Conservation (phyloP, 37 sponge, comb jelly and placozoan genomes). For the Beroe ovata region DNA sequence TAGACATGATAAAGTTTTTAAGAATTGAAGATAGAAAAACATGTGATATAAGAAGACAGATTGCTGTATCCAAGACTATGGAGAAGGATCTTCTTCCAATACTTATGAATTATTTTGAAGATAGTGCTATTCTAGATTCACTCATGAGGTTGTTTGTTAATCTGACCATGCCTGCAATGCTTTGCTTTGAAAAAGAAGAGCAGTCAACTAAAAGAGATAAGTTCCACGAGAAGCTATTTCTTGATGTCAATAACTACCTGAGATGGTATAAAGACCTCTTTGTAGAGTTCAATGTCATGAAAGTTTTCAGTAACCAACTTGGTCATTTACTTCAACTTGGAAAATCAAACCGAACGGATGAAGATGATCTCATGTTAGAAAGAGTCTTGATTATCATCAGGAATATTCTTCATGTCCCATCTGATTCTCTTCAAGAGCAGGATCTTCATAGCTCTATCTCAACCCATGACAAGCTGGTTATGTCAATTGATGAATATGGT, state of each 20-base stretch:
- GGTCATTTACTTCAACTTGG: constrained; percentile 22
- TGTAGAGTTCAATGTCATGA: constrained; percentile 31
- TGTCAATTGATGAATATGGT: constrained; percentile 65
- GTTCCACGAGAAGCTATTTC: neutral
- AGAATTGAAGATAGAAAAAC: constrained; percentile 50
- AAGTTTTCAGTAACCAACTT: constrained; percentile 55
- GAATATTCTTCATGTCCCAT: constrained; percentile 58
- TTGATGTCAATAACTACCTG: constrained; percentile 38
- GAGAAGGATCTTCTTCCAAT: constrained; percentile 54
- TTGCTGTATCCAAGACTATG: constrained; percentile 23
- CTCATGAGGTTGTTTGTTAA: constrained; percentile 37
- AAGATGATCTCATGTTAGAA: constrained; percentile 63
- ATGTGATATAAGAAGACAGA: constrained; percentile 53
- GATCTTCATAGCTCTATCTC: constrained; percentile 28
- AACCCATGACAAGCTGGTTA: constrained; percentile 34
- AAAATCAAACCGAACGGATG: constrained; percentile 59
- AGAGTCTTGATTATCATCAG: constrained; percentile 44
- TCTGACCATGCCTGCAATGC: constrained; percentile 35
- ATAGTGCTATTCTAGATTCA: constrained; percentile 5
- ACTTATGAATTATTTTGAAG: constrained; percentile 17
- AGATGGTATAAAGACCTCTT: constrained; percentile 8
- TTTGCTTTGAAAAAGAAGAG: constrained; percentile 58
- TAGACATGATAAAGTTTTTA: constrained; percentile 36
- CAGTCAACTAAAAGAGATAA: neutral
- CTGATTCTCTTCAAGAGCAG: constrained; percentile 36